Conservation (phyloP, 2,888 invertebrate genomes). For the Adelognathus sp. region DNA sequence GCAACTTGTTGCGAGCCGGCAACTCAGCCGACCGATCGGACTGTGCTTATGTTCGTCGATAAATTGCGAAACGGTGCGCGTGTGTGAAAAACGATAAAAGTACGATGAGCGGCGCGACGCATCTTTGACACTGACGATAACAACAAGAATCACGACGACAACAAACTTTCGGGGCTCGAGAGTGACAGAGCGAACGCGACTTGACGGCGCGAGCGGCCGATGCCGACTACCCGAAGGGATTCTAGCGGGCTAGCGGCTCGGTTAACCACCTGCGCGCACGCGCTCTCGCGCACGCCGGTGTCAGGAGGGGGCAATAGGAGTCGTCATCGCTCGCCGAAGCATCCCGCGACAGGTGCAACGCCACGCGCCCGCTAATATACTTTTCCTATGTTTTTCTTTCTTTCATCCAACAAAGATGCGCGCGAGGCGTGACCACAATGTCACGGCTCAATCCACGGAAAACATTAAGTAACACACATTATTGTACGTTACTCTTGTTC, state of each 20-base stretch:
- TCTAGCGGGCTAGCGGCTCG: slow-evolving; percentile 66
- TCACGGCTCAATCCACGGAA: neutral
- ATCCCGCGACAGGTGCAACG: slow-evolving; percentile 21
- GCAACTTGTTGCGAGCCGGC: slow-evolving; percentile 74
- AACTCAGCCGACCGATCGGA: too few relatives aligned
- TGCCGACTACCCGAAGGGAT: slow-evolving; percentile 78
- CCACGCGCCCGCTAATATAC: slow-evolving; percentile 17
- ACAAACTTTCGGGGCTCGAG: too few relatives aligned
- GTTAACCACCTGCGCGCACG: slow-evolving; percentile 74
- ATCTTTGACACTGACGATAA: too few relatives aligned
- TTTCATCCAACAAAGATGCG: neutral
- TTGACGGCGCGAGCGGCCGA: slow-evolving; percentile 75
- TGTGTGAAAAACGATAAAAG: too few relatives aligned
- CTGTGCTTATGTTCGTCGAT: too few relatives aligned
- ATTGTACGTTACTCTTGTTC: too few relatives aligned
- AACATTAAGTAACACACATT: too few relatives aligned
- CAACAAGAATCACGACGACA: too few relatives aligned
- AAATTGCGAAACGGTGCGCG: too few relatives aligned
- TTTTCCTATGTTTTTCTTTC: too few relatives aligned
- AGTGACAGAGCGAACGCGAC: slow-evolving; percentile 60
- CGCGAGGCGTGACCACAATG: neutral
- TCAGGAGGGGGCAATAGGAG: neutral
- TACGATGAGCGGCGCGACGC: too few relatives aligned
- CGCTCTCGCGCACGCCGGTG: slow-evolving; percentile 59
- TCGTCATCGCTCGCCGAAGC: slow-evolving; percentile 5